A percentile compares a stretch with the other conserved stretches of the same genome.
These are phyloP conservation scores for Agrenia bidenticulata DNA, from an alignment of 2,888 invertebrate species.

Conservation along the genomic window DNA sequence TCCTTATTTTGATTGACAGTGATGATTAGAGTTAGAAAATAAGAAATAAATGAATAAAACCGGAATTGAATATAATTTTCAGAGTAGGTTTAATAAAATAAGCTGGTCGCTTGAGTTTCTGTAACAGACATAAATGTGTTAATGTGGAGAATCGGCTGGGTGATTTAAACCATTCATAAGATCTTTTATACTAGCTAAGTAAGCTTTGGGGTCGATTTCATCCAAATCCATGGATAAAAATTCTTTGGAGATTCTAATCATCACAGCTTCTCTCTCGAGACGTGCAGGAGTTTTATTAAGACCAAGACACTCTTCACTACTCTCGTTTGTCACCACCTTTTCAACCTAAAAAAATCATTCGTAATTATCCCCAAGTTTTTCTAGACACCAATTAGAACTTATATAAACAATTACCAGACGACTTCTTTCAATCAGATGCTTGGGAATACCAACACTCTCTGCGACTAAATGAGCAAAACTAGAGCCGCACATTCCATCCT, in stretches of 20 bases:
- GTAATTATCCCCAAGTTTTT: background rate
- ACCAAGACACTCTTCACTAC: background rate
- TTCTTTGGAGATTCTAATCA: background rate
- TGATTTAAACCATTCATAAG: too few relatives aligned
- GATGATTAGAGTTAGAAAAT: too few relatives aligned
- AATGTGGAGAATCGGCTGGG: too few relatives aligned
- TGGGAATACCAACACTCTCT: slow-evolving; percentile 62
- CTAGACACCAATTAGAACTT: too few relatives aligned
- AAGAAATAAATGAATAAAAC: too few relatives aligned
- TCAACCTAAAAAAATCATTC: background rate
- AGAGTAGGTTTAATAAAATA: too few relatives aligned
- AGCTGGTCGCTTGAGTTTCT: too few relatives aligned
- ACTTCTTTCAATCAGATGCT: slow-evolving; percentile 61
- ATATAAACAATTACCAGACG: too few relatives aligned
- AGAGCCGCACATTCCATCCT: slow-evolving; percentile 62
- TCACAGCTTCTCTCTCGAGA: background rate
- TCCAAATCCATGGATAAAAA: background rate
- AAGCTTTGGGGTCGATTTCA: background rate
- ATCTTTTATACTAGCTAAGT: background rate
- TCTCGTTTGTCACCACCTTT: background rate
- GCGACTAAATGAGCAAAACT: slow-evolving; percentile 72
- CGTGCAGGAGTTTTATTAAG: background rate
- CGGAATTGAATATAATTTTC: too few relatives aligned
- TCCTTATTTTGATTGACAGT: too few relatives aligned
- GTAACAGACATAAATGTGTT: too few relatives aligned